Conservation (phyloP, 2,113 vertebrate genomes). For the Mirounga angustirostris region DNA sequence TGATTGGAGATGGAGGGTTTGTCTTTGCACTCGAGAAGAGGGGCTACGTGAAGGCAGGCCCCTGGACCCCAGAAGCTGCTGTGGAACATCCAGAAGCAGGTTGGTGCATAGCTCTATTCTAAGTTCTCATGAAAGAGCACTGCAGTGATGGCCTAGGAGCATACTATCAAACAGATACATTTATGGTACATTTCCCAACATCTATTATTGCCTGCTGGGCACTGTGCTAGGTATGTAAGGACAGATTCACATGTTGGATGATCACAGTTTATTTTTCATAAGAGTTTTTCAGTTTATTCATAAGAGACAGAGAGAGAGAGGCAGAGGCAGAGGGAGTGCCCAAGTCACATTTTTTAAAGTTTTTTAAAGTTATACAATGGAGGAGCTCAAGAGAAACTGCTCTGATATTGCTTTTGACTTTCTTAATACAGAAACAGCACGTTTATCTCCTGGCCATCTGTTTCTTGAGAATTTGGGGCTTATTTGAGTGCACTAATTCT, state of each 20-base stretch:
- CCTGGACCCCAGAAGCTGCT: slow-evolving; percentile 98
- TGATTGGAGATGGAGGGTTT: slow-evolving; percentile 98
- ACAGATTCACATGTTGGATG: accelerated
- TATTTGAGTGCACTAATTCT: background rate
- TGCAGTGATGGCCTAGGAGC: background rate
- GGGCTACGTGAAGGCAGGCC: slow-evolving; percentile 97
- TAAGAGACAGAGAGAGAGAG: no score
- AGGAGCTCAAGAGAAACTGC: background rate
- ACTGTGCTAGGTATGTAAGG: background rate
- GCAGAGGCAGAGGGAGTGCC: no score
- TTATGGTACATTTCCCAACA: background rate
- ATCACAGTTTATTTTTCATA: background rate
- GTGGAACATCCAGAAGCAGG: slow-evolving; percentile 97
- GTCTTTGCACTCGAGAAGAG: slow-evolving; percentile 98
- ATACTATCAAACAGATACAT: background rate
- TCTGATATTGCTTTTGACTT: background rate
- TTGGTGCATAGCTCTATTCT: slow-evolving; percentile 76
- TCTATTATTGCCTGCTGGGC: background rate
- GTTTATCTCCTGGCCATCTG: background rate
- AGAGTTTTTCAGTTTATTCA: no score
- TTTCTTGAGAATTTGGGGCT: background rate
- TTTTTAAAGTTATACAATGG: background rate
- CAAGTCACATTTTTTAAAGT: background rate
- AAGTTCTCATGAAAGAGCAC: background rate
- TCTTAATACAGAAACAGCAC: slow-evolving; percentile 21